phyloP scores from a whole-genome alignment of 2,113 vertebrate species.

The Gymnarchus niloticus region DNA sequence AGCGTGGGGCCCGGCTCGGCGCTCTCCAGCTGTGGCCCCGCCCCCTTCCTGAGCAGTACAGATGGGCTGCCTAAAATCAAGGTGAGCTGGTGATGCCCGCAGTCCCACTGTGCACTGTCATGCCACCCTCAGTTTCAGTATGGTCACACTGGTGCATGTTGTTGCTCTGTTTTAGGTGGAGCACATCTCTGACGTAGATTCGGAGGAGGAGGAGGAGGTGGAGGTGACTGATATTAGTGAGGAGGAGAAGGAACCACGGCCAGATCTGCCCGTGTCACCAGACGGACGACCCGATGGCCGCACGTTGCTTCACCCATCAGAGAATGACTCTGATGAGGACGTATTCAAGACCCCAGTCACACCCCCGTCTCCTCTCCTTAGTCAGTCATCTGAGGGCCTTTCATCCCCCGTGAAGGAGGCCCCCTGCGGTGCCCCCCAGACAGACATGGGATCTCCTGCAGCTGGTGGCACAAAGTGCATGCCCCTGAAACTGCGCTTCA shows the following conservation, averaged over 20 bases:
- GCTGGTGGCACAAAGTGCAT: constrained; percentile 67
- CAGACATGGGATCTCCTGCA: constrained; percentile 47
- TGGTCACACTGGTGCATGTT: not conserved
- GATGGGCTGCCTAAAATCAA: constrained; percentile 73
- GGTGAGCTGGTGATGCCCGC: constrained; percentile 42
- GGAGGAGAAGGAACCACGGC: constrained; percentile 57
- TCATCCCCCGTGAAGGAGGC: not conserved
- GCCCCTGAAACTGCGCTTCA: constrained; percentile 84
- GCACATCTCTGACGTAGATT: constrained; percentile 78
- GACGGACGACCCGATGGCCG: constrained; percentile 32
- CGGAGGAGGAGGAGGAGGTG: constrained; percentile 76
- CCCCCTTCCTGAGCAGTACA: constrained; percentile 18
- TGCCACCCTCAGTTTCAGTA: not conserved
- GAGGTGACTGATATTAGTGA: constrained; percentile 88
- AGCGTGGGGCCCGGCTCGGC: constrained; percentile 30
- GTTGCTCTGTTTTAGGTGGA: constrained; percentile 64
- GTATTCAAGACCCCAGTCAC: constrained; percentile 82
- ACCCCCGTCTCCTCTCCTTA: constrained; percentile 31
- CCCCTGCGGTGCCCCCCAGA: constrained; percentile 15
- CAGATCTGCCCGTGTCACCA: constrained; percentile 27
- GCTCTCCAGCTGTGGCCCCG: constrained; percentile 23
- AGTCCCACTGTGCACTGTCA: not conserved
- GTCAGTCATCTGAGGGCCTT: constrained; percentile 21
- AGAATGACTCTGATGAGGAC: constrained; percentile 72
- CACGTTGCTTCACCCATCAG: constrained; percentile 26